Evolutionary conservation across 2,888 invertebrate genomes (phyloP).

Genomic region (Argyra leucocephala): DNA sequence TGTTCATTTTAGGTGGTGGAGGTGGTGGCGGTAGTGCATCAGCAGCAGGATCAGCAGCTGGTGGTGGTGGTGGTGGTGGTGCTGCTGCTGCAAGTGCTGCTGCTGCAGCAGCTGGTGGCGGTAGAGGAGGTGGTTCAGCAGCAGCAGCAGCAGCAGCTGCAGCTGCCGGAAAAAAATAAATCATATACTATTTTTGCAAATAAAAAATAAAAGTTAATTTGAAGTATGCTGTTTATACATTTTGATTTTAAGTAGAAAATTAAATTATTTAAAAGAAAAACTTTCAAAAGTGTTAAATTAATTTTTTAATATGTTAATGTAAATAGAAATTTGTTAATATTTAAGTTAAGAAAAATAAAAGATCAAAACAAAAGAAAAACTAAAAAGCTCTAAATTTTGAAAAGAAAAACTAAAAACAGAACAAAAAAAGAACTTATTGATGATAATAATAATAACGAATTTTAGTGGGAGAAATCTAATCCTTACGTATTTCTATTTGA

Average conservation of each 20-base stretch:
- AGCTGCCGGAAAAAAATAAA: background rate
- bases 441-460: too few relatives aligned
- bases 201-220: background rate
- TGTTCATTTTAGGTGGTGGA: background rate
- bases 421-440: too few relatives aligned
- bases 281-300: too few relatives aligned
- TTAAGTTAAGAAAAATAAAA: too few relatives aligned
- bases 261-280: background rate
- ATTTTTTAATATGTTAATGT: background rate
- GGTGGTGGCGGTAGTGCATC: background rate
- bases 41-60: background rate
- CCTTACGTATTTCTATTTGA: too few relatives aligned
- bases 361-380: too few relatives aligned
- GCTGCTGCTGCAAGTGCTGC: background rate
- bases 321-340: background rate
- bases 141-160: background rate
- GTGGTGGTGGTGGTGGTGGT: background rate
- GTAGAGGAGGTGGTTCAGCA: background rate
- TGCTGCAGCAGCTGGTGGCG: background rate
- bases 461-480: too few relatives aligned
- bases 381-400: too few relatives aligned
- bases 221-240: background rate
- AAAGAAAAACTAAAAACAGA: too few relatives aligned
- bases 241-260: background rate
- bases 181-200: too few relatives aligned